Evolutionary conservation across 2,888 invertebrate species (phyloP).

Genomic region (Maniola hyperantus): DNA sequence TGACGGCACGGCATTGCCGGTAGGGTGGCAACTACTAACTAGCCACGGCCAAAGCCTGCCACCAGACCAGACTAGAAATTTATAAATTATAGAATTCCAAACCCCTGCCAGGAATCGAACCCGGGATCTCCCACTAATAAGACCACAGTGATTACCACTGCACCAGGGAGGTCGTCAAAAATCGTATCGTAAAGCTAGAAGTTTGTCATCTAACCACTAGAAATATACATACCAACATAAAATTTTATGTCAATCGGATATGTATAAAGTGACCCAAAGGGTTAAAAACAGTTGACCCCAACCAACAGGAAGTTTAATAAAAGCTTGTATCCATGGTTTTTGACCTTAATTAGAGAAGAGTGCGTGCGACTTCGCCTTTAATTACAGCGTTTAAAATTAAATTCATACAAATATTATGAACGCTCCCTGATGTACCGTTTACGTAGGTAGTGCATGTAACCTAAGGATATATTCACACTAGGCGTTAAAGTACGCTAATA

Average conservation of each 20-base stretch:
- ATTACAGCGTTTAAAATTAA: constrained; percentile 10
- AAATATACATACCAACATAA: background rate
- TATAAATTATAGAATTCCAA: too few species aligned
- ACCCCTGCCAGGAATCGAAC: too few species aligned
- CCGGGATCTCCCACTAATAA: too few species aligned
- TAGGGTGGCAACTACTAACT: too few species aligned
- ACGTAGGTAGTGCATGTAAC: background rate
- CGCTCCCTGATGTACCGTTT: background rate
- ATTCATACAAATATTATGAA: constrained; percentile 12
- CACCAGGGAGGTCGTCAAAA: background rate
- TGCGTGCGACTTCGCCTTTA: constrained; percentile 10
- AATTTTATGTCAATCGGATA: constrained; percentile 14
- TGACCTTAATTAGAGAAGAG: constrained; percentile 15
- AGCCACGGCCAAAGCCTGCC: too few species aligned
- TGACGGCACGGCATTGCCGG: too few species aligned
- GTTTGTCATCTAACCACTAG: background rate
- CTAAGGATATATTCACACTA: background rate
- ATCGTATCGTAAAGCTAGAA: too few species aligned
- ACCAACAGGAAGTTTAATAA: constrained; percentile 13
- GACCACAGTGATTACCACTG: too few species aligned
- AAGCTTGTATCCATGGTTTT: constrained; percentile 2
- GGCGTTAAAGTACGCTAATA: background rate
- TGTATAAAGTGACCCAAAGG: constrained; percentile 5
- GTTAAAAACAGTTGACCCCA: constrained; percentile 12
- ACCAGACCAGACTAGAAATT: too few species aligned